Conservation (phyloP, 2,888 invertebrate genomes). For the Bhutanitis thaidina region DNA sequence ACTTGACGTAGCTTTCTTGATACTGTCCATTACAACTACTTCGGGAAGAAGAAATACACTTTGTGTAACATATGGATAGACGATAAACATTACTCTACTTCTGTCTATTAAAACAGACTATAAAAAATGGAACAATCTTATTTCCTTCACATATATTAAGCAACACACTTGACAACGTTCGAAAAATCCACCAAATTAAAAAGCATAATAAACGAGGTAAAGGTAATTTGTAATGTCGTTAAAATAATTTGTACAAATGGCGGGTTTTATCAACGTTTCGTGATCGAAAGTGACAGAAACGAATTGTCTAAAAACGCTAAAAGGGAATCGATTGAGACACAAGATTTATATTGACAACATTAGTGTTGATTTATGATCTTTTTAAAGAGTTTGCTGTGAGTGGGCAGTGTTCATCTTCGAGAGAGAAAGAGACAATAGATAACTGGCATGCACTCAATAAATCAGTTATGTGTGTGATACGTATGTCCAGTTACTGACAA, state of each 20-base stretch:
- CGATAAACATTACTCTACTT: no score
- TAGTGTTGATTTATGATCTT: not conserved
- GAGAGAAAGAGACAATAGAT: not conserved
- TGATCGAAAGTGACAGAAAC: conserved; percentile 14
- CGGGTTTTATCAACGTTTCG: conserved; percentile 10
- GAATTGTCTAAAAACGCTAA: conserved; percentile 6
- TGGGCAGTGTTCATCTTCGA: not conserved
- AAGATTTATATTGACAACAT: conserved; percentile 9
- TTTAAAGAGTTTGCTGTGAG: not conserved
- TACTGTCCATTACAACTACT: no score
- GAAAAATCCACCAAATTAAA: conserved; percentile 2
- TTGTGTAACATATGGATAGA: no score
- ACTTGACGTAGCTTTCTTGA: no score
- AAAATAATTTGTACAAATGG: conserved; percentile 8
- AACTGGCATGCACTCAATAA: no score
- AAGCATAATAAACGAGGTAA: conserved; percentile 8
- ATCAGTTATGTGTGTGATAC: no score
- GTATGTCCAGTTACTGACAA: no score
- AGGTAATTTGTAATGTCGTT: conserved; percentile 8
- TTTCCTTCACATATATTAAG: no score
- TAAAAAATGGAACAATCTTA: no score
- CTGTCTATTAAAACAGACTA: no score
- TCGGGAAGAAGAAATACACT: no score
- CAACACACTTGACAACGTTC: not conserved
- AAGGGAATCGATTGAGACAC: conserved; percentile 10